A percentile compares a stretch with the other conserved stretches of the same genome.
Conservation (phyloP, 2,888 invertebrate species). For the Ctenicera cuprea region DNA sequence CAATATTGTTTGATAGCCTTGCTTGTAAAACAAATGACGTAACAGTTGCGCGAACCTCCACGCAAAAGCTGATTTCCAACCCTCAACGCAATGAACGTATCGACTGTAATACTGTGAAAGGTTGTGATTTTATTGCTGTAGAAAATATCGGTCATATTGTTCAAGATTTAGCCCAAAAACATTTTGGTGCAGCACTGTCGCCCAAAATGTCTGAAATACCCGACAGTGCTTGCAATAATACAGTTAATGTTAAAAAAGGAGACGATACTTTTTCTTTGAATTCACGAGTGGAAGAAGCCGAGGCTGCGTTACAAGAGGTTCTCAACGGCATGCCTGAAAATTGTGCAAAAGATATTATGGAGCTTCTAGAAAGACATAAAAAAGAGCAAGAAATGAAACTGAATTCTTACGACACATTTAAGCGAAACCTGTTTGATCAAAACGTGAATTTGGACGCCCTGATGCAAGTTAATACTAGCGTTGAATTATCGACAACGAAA, state of each 20-base stretch:
- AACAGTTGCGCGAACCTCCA: no score
- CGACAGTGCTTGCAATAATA: not conserved
- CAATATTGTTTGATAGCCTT: not conserved
- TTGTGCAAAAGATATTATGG: constrained; percentile 65
- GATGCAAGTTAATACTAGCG: not conserved
- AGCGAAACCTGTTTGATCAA: constrained; percentile 1
- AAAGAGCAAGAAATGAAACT: constrained; percentile 54
- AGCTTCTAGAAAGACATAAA: constrained; percentile 63
- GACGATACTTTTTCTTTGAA: not conserved
- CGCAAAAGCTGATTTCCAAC: no score
- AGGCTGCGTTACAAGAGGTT: constrained; percentile 42
- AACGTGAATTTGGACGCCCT: not conserved
- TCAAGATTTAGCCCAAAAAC: constrained; percentile 22
- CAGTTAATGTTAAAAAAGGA: not conserved
- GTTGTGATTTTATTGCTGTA: constrained; percentile 1
- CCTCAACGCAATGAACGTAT: no score
- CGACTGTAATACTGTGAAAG: constrained; percentile 7
- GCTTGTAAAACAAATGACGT: no score
- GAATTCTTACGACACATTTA: constrained; percentile 3
- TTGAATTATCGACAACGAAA: not conserved
- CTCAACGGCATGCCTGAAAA: constrained; percentile 56
- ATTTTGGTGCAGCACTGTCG: constrained; percentile 14
- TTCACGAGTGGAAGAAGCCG: constrained; percentile 1
- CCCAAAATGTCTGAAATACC: not conserved
- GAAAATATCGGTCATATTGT: constrained; percentile 1